Evolutionary conservation across 2,888 invertebrate species (phyloP).

Genomic region (Lamellibrachia columna): DNA sequence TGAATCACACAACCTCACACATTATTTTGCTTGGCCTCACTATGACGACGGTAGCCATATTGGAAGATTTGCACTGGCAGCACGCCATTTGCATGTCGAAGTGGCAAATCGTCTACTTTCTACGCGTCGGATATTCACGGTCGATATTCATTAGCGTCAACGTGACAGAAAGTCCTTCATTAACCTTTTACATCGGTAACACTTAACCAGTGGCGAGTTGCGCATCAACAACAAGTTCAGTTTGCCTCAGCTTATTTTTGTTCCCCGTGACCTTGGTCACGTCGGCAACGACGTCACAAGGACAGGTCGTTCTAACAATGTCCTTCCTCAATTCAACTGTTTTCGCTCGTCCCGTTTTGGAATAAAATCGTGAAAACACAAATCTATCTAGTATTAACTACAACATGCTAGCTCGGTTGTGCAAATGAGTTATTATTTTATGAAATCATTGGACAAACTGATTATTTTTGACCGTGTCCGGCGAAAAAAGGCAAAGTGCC

Average conservation of each 20-base stretch:
- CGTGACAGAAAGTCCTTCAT: not conserved
- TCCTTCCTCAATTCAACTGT: no score
- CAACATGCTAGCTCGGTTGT: no score
- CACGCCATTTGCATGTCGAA: not conserved
- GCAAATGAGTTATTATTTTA: no score
- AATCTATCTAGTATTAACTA: no score
- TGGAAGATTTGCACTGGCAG: not conserved
- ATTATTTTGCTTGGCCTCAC: not conserved
- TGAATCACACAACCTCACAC: not conserved
- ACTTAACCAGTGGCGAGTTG: not conserved
- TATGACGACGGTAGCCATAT: not conserved
- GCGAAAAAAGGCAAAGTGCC: no score
- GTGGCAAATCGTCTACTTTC: not conserved
- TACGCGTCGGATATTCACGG: not conserved
- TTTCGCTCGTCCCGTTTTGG: no score
- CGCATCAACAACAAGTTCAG: not conserved
- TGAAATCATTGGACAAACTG: no score
- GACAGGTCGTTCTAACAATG: not conserved
- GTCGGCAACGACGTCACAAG: not conserved
- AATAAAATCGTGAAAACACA: no score
- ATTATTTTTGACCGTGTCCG: no score
- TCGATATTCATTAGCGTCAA: conserved; percentile 5
- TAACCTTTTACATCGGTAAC: not conserved
- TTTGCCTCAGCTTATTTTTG: not conserved
- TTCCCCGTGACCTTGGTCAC: not conserved